Evolutionary conservation across 2,797 vertebrate genomes (phyloP).

Genomic region (Remorina albescens): DNA sequence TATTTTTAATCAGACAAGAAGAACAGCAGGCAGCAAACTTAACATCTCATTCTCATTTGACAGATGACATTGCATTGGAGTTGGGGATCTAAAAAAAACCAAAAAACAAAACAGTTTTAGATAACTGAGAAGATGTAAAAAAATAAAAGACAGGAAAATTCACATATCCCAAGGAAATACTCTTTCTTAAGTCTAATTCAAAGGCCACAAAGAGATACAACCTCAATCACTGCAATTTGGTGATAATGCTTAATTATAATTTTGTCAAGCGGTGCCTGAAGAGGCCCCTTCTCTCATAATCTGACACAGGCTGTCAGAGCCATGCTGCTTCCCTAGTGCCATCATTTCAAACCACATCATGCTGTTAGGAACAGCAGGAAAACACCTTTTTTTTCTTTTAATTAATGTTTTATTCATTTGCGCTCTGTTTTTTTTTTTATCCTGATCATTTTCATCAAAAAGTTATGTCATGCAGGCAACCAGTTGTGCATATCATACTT

Average conservation of each 20-base stretch:
- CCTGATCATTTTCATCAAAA: constrained; percentile 21
- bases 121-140: constrained; percentile 41
- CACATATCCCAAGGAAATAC: constrained; percentile 48
- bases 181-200: constrained; percentile 66
- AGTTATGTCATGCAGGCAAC: background rate
- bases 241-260: constrained; percentile 78
- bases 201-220: constrained; percentile 67
- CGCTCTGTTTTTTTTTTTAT: constrained; percentile 1
- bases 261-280: constrained; percentile 69
- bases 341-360: constrained; percentile 53
- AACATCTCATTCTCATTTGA: constrained; percentile 36
- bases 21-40: constrained; percentile 23
- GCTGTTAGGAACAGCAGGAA: constrained; percentile 42
- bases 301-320: constrained; percentile 56
- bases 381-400: constrained; percentile 13
- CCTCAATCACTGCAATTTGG: constrained; percentile 74
- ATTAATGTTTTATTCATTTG: constrained; percentile 60
- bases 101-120: constrained; percentile 14
- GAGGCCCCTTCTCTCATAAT: constrained; percentile 58
- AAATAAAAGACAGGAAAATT: background rate
- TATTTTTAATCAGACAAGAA: constrained; percentile 42
- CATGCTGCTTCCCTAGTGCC: constrained; percentile 44
- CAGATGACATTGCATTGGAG: background rate
- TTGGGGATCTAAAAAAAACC: constrained; percentile 46
- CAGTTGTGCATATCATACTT: background rate